A percentile compares a stretch with the other conserved stretches of the same genome.
Conservation (phyloP, 2,113 vertebrate species). For the Athene cunicularia region DNA sequence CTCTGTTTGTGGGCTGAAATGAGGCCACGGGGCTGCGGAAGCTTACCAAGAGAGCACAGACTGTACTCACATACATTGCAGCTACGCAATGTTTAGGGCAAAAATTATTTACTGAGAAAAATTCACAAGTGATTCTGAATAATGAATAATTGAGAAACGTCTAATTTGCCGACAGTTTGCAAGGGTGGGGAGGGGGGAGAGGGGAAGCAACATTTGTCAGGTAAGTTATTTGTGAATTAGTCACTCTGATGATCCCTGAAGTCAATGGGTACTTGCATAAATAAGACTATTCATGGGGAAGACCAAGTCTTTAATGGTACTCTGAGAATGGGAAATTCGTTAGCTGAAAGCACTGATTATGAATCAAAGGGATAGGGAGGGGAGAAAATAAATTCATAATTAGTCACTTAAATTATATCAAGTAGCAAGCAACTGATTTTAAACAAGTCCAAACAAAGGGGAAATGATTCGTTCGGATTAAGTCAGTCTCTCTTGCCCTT, state of each 20-base stretch:
- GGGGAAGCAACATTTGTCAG: conserved; percentile 21
- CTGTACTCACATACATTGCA: not conserved
- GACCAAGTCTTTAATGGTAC: conserved; percentile 5
- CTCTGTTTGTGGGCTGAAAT: not conserved
- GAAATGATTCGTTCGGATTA: conserved; percentile 29
- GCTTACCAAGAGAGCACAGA: not conserved
- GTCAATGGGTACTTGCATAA: not conserved
- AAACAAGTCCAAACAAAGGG: conserved; percentile 51
- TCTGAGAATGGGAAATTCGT: conserved; percentile 37
- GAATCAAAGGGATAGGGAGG: conserved; percentile 48
- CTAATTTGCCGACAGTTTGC: not conserved
- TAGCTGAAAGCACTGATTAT: conserved; percentile 54
- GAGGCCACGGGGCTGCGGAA: not conserved
- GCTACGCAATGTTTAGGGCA: not conserved
- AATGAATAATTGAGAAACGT: conserved; percentile 26
- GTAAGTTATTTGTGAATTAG: conserved; percentile 65
- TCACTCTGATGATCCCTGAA: conserved; percentile 27
- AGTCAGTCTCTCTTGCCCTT: conserved; percentile 48
- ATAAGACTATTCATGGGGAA: not conserved
- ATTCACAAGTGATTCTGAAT: not conserved
- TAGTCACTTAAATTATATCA: conserved; percentile 52
- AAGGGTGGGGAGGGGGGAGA: not conserved
- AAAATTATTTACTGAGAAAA: not conserved
- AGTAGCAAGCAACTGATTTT: conserved; percentile 48
- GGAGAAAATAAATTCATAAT: conserved; percentile 58